Percentiles rank a stretch among this genome's conserved stretches.
These are phyloP conservation scores for Tribolium freemani DNA, from an alignment of 2,888 invertebrate genomes.

Conservation along the genomic window DNA sequence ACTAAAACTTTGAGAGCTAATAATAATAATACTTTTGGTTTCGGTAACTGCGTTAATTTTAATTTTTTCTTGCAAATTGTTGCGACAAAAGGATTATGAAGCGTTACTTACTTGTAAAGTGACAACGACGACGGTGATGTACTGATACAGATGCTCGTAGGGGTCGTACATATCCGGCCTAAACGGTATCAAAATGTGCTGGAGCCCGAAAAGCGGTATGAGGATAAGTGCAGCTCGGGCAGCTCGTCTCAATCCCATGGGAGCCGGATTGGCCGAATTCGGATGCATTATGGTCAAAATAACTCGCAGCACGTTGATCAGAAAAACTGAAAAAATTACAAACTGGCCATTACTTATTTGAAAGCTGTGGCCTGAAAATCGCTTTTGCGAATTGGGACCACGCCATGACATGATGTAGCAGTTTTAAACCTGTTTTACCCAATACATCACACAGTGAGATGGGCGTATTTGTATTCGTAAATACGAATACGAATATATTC, in stretches of 20 bases:
- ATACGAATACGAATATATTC: too few relatives aligned
- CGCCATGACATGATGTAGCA: neutral
- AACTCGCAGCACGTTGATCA: slow-evolving; percentile 77
- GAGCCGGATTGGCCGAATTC: slow-evolving; percentile 73
- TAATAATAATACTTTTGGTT: too few relatives aligned
- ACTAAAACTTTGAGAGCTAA: too few relatives aligned
- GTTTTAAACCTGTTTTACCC: neutral
- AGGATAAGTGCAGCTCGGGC: slow-evolving; percentile 80
- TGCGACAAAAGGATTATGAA: too few relatives aligned
- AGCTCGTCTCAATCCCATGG: slow-evolving; percentile 75
- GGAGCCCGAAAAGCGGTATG: slow-evolving; percentile 83
- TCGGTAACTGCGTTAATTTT: too few relatives aligned
- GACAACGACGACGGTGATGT: slow-evolving; percentile 77
- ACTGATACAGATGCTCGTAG: slow-evolving; percentile 75
- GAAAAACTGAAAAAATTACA: slow-evolving; percentile 70
- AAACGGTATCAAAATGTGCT: slow-evolving; percentile 79
- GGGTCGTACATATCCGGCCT: slow-evolving; percentile 73
- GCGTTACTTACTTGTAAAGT: slow-evolving; percentile 76
- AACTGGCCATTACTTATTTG: neutral
- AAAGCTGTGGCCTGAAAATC: neutral
- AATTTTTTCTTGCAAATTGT: too few relatives aligned
- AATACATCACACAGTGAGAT: neutral
- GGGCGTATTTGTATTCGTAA: too few relatives aligned
- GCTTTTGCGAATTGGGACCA: neutral
- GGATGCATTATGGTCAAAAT: slow-evolving; percentile 76